These are phyloP conservation scores for Fulmarus glacialis DNA, from an alignment of 2,113 vertebrate species.

Conservation along the genomic window DNA sequence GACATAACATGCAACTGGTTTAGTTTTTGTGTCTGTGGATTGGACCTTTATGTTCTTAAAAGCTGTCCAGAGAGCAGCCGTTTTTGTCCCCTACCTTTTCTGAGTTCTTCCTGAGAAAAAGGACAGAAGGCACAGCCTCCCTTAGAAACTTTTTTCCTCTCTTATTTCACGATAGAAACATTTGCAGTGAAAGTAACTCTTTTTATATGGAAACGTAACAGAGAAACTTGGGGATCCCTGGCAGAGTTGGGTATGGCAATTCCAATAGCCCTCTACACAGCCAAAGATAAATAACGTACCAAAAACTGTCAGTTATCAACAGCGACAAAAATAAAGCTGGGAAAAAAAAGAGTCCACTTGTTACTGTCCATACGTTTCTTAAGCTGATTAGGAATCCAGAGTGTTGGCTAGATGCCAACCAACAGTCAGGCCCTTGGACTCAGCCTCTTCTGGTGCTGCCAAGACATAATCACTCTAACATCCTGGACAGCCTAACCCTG, in stretches of 20 bases:
- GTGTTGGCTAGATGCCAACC: neutral
- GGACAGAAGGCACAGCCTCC: neutral
- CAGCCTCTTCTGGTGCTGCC: neutral
- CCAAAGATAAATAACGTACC: rapidly evolving
- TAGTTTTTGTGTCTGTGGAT: neutral
- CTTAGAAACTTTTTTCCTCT: neutral
- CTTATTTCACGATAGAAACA: neutral
- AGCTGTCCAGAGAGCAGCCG: neutral
- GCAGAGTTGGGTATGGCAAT: neutral
- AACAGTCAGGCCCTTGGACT: neutral
- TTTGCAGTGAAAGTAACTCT: neutral
- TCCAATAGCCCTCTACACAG: neutral
- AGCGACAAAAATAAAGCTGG: neutral
- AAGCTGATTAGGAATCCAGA: neutral
- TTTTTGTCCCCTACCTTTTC: neutral
- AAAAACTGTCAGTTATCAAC: neutral
- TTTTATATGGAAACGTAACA: neutral
- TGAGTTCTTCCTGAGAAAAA: neutral
- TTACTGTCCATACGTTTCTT: neutral
- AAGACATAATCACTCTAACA: slow-evolving; percentile 14
- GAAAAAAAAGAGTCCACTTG: neutral
- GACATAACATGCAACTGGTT: neutral
- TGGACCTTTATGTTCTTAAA: neutral
- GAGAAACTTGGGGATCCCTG: neutral
- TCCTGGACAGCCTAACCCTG: slow-evolving; percentile 1